Conservation (phyloP, 2,113 vertebrate genomes). For the Xenopus tropicalis region DNA sequence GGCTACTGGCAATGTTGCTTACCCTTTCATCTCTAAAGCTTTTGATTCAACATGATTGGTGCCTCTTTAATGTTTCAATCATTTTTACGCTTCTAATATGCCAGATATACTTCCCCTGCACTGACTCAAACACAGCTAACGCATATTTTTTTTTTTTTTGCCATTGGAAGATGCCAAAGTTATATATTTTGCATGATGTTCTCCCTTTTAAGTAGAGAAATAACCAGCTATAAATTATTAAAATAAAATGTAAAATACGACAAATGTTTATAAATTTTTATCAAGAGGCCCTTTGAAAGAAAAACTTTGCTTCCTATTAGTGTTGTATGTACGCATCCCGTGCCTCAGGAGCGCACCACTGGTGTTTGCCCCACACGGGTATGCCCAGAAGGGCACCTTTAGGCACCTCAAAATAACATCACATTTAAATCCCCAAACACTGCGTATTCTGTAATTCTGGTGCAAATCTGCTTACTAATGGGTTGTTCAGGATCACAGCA, state of each 20-base stretch:
- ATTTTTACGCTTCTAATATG: constrained; percentile 46
- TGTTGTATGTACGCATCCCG: neutral
- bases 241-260: constrained; percentile 63
- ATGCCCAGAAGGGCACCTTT: too few relatives aligned
- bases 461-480: too few relatives aligned
- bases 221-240: constrained; percentile 66
- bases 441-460: too few relatives aligned
- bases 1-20: constrained; percentile 22
- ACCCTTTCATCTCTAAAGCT: constrained; percentile 11
- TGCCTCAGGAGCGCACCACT: neutral
- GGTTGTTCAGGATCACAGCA: too few relatives aligned
- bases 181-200: constrained; percentile 65
- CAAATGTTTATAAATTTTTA: constrained; percentile 71
- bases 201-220: constrained; percentile 65
- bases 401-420: too few relatives aligned
- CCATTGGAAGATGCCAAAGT: constrained; percentile 55
- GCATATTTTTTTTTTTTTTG: constrained; percentile 50
- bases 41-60: constrained; percentile 16
- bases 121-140: constrained; percentile 36
- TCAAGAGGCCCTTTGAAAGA: constrained; percentile 61
- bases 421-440: too few relatives aligned
- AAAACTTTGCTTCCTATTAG: constrained; percentile 42
- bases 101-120: constrained; percentile 47
- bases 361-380: too few relatives aligned
- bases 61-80: constrained; percentile 58